phyloP scores from a whole-genome alignment of 2,113 vertebrate genomes.

The Ornithorhynchus anatinus region DNA sequence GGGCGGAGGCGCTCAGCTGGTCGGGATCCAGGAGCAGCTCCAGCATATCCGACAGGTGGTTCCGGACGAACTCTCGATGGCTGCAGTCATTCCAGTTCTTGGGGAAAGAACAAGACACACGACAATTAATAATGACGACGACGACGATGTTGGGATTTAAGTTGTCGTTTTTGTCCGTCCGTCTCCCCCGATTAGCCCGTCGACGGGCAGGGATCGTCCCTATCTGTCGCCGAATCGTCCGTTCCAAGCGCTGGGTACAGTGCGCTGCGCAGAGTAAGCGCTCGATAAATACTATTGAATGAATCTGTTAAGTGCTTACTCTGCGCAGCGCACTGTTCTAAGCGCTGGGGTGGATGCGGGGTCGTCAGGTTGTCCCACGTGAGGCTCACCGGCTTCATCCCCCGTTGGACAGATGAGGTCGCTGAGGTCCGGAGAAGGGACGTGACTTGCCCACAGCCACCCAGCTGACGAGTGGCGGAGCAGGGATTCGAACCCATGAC shows the following conservation, averaged over 20 bases:
- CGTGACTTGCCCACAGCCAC: not conserved
- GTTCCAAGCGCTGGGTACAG: too few species aligned
- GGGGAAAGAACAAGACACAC: not conserved
- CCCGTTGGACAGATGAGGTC: not conserved
- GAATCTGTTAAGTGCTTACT: too few species aligned
- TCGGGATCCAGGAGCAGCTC: slow-evolving; percentile 89
- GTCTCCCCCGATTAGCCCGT: too few species aligned
- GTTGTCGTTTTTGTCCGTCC: too few species aligned
- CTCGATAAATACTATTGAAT: too few species aligned
- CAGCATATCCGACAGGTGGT: slow-evolving; percentile 82
- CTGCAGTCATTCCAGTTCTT: slow-evolving; percentile 96
- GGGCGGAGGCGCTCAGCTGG: slow-evolving; percentile 79
- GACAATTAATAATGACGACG: too few species aligned
- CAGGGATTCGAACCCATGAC: not conserved
- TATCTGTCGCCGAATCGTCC: too few species aligned
- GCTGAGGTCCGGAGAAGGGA: not conserved
- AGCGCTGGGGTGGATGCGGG: too few species aligned
- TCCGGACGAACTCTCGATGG: slow-evolving; percentile 84
- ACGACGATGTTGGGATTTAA: too few species aligned
- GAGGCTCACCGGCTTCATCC: not conserved
- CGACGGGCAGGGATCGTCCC: too few species aligned
- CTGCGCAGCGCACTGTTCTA: not conserved
- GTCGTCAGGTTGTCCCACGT: too few species aligned
- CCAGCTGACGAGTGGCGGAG: not conserved
- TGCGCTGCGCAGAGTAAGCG: too few species aligned